Conservation (phyloP, 2,888 invertebrate species). For the Scaptomyza flava region DNA sequence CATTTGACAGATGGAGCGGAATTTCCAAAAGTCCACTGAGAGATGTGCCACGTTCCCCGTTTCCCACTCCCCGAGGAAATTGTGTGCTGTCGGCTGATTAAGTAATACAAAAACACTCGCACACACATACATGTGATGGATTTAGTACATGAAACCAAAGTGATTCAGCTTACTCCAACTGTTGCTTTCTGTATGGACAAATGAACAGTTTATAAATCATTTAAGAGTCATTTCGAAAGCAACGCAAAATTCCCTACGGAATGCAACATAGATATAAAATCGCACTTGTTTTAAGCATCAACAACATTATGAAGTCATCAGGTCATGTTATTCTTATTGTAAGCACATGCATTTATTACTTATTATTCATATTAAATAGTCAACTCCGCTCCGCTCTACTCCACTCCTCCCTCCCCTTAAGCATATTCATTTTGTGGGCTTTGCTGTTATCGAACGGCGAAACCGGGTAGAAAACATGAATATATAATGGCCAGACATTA, state of each 20-base stretch:
- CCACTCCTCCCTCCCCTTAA: background rate
- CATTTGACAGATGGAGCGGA: conserved; percentile 47
- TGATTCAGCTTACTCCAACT: conserved; percentile 1
- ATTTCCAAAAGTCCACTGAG: conserved; percentile 15
- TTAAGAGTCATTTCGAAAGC: conserved; percentile 23
- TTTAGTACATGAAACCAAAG: conserved; percentile 28
- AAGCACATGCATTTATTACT: conserved; percentile 41
- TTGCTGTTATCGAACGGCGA: conserved; percentile 37
- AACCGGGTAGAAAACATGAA: conserved; percentile 29
- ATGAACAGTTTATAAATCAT: conserved; percentile 66
- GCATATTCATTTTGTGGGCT: conserved; percentile 40
- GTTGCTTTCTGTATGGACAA: conserved; percentile 31
- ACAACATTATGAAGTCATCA: conserved; percentile 44
- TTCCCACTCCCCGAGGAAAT: conserved; percentile 52
- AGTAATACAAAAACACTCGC: conserved; percentile 52
- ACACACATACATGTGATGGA: background rate
- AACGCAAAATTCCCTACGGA: conserved; percentile 14
- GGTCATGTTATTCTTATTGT: conserved; percentile 34
- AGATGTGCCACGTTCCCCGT: background rate
- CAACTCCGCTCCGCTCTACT: background rate
- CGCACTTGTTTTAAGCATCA: conserved; percentile 40
- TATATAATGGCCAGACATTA: conserved; percentile 33
- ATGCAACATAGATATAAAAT: conserved; percentile 19
- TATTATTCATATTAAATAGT: conserved; percentile 46
- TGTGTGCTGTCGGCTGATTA: conserved; percentile 57